Conservation (phyloP, 2,888 invertebrate species). For the Stratiomys singularior region DNA sequence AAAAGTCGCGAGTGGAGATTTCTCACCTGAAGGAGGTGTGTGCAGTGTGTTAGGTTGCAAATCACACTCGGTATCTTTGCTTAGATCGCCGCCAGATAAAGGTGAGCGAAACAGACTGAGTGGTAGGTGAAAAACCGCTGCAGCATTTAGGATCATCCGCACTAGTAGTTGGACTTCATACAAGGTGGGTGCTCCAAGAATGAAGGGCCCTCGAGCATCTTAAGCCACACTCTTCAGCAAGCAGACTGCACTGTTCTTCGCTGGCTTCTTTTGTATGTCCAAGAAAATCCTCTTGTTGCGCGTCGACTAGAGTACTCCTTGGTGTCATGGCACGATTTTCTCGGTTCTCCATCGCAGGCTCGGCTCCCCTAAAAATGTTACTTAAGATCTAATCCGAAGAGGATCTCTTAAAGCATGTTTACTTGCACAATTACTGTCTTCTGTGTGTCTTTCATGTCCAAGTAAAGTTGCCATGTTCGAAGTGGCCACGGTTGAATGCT, state of each 20-base stretch:
- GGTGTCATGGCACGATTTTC: no score
- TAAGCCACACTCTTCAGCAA: no score
- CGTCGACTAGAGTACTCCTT: no score
- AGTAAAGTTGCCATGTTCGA: neutral
- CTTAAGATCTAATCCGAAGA: constrained; percentile 39
- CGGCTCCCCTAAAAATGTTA: constrained; percentile 2
- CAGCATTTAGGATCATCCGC: neutral
- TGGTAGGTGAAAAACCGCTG: constrained; percentile 13
- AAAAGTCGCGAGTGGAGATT: constrained; percentile 30
- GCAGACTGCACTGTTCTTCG: no score
- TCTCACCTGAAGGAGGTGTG: constrained; percentile 38
- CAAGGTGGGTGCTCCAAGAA: no score
- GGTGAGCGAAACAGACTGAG: constrained; percentile 5
- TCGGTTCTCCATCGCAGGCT: neutral
- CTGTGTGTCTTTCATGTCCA: constrained; percentile 28
- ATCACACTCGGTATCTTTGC: constrained; percentile 37
- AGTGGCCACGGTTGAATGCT: neutral
- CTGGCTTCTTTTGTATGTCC: no score
- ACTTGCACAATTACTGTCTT: constrained; percentile 41
- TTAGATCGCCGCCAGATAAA: constrained; percentile 32
- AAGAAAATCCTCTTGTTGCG: no score
- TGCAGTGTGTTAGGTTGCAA: constrained; percentile 30
- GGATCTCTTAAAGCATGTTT: constrained; percentile 37
- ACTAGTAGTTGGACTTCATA: neutral
- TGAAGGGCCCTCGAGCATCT: no score